These are phyloP conservation scores for Chymomyza fuscimana DNA, from an alignment of 2,888 invertebrate species.

Conservation along the genomic window DNA sequence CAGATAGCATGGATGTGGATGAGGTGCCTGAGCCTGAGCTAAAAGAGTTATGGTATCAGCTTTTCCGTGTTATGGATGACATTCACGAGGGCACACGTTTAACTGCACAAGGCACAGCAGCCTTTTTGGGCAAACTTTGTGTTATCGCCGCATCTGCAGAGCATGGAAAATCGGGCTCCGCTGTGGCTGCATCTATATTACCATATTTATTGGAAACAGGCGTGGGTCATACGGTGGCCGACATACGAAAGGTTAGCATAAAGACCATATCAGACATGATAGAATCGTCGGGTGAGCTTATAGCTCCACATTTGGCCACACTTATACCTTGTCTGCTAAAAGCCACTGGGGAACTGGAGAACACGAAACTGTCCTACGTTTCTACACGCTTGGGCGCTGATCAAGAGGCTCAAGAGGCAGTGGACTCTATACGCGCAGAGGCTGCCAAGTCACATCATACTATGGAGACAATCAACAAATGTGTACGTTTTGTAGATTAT, in stretches of 20 bases:
- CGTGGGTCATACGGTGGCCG: conserved; percentile 88
- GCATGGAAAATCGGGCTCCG: conserved; percentile 87
- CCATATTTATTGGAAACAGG: conserved; percentile 91
- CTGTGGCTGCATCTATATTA: conserved; percentile 86
- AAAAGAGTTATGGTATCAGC: conserved; percentile 84
- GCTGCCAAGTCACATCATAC: conserved; percentile 92
- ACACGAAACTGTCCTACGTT: conserved; percentile 88
- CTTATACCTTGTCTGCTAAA: conserved; percentile 91
- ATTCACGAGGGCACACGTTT: conserved; percentile 92
- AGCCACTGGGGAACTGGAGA: conserved; percentile 93
- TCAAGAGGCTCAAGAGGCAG: conserved; percentile 86
- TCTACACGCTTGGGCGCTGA: conserved; percentile 87
- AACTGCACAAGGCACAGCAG: conserved; percentile 87
- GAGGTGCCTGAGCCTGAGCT: conserved; percentile 79
- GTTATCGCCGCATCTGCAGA: conserved; percentile 85
- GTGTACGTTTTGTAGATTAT: conserved; percentile 87
- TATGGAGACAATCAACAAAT: conserved; percentile 91
- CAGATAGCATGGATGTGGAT: conserved; percentile 60
- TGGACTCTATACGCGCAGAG: conserved; percentile 90
- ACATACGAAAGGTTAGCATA: conserved; percentile 89
- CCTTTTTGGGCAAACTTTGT: conserved; percentile 88
- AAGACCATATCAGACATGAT: conserved; percentile 93
- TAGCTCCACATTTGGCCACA: conserved; percentile 89
- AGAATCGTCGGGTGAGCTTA: conserved; percentile 87
- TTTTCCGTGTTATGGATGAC: conserved; percentile 96